Evolutionary conservation across 2,113 vertebrate genomes (phyloP).

Genomic region (Eptatretus burgeri): DNA sequence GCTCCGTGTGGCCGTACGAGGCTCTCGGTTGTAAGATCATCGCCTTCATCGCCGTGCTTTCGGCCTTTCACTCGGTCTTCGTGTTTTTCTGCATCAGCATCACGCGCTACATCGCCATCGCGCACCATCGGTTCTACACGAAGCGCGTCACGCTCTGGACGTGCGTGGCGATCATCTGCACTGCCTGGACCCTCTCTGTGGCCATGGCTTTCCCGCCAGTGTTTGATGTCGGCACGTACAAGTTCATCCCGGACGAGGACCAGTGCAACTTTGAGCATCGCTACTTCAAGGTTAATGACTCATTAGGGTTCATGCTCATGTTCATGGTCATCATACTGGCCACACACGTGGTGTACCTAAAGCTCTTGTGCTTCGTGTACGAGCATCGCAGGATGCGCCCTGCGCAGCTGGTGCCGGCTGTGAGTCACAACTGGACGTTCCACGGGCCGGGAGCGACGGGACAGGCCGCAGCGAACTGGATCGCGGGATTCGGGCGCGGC

Average conservation of each 20-base stretch:
- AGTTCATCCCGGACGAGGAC: conserved; percentile 55
- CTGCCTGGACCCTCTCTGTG: conserved; percentile 67
- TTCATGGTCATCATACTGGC: conserved; percentile 48
- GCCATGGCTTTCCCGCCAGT: conserved; percentile 79
- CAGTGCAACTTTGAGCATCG: conserved; percentile 83
- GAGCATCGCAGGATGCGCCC: conserved; percentile 91
- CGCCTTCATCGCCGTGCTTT: conserved; percentile 62
- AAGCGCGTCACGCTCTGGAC: conserved; percentile 71
- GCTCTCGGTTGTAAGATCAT: conserved; percentile 52
- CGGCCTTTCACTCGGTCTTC: conserved; percentile 82
- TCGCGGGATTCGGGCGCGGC: conserved; percentile 65
- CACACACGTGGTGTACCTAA: conserved; percentile 66
- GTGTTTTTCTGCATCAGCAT: conserved; percentile 72
- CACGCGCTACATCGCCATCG: conserved; percentile 80
- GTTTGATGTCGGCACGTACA: conserved; percentile 62
- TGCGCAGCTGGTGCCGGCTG: conserved; percentile 58
- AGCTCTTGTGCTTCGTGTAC: conserved; percentile 75
- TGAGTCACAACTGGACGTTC: conserved; percentile 95
- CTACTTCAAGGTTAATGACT: conserved; percentile 61
- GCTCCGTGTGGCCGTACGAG: conserved; percentile 40
- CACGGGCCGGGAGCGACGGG: conserved; percentile 73
- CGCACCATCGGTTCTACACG: conserved; percentile 73
- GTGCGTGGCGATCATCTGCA: conserved; percentile 55
- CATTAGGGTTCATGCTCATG: conserved; percentile 73
- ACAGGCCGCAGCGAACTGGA: conserved; percentile 85